Evolutionary conservation across 2,888 invertebrate species (phyloP), one percentile per base, ranked within the genome.

Genomic region (Lingula anatina): DNA sequence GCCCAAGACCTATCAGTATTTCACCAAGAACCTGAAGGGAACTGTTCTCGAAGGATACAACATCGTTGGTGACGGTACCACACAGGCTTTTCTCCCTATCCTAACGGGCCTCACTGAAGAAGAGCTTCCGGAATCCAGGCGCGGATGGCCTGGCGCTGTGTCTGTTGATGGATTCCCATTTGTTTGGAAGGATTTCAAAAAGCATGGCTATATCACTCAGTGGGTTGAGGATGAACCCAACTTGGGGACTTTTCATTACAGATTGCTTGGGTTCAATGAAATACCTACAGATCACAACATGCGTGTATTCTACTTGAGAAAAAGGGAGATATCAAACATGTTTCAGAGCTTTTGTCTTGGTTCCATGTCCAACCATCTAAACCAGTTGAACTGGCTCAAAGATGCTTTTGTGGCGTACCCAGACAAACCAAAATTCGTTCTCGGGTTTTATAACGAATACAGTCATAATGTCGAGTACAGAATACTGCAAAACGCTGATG

Each of bases 261-360:
- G 95, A 7, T 82, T 94, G 70, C 88, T 88, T 59, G 95, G 95
- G 0, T 95, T 95, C 74, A 78, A 83, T 31, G 76, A 81, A 2
- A 85, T 85, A 60, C 95, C 95, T 0, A 90, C 93, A 0, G 89
- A 94, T 77, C 93, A 94, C 75, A 94, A 92, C 70, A 84, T 92
- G 78, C 79, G 93, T 27, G 83, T 90, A 0, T 92, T 86, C 73
- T 66, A 66, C 47, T 47, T 88, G 15, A 83, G 86, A 12, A 76
- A 80, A 3, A 81, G 81, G 1, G 47, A 59, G 9, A 31, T 35
- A 28, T 57, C 55, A 42, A 12, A 15, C 1, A 47, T 51, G n/a
- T 57, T 60, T 45, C 59, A 54, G 27, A 54, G 53, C 2, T 53
- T 55, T 54, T 90, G 90, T 68, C 79, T 88, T 20, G 89, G 89